Evolutionary conservation across 2,888 invertebrate genomes (phyloP), one percentile per base, ranked within the genome.

Genomic region (Rutpela maculata): DNA sequence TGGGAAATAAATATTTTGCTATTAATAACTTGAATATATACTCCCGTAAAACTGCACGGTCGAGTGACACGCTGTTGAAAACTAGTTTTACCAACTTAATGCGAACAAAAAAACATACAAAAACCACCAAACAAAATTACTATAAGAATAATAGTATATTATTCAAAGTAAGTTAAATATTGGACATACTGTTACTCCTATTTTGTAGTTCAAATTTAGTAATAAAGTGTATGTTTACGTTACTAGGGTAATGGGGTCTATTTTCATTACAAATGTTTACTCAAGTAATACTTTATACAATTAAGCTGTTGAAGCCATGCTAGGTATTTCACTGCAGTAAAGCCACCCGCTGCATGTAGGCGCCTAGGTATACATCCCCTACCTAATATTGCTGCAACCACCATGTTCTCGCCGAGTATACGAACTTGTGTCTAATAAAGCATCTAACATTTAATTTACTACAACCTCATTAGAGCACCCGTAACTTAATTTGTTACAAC

Each of bases 251-350:
- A 50, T n/a, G n/a, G n/a, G 6, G 50, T 50, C n/a, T n/a, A 50
- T 50, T 15, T 43, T 50, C 50, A 50, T 50, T n/a, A n/a, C n/a
- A 50, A 50, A 50, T 50, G 50, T 50, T 50, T 50, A n/a, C n/a
- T 50, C 50, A n/a, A n/a, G 15, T n/a, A 15, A 15, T 50, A 50
- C 50, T n/a, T n/a, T n/a, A 50, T 50, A 12, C 50, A 50, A 50
- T 50, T 50, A 50, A 50, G n/a, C 50, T n/a, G 4, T 50, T 6
- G n/a, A n/a, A 50, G 12, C 1, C 12, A 12, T 12, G 43, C 43
- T 43, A 15, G 50, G 50, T 0, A 50, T 50, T n/a, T 43, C 12
- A 12, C 50, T 50, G 50, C 50, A 50, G 50, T 50, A 15, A 50
- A 50, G 6, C n/a, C 43, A 12, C 43, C 12, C 43, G 7, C 43